Evolutionary conservation across 2,113 vertebrate species (phyloP), one percentile per base, ranked within the genome.

Genomic region (Promerops cafer): DNA sequence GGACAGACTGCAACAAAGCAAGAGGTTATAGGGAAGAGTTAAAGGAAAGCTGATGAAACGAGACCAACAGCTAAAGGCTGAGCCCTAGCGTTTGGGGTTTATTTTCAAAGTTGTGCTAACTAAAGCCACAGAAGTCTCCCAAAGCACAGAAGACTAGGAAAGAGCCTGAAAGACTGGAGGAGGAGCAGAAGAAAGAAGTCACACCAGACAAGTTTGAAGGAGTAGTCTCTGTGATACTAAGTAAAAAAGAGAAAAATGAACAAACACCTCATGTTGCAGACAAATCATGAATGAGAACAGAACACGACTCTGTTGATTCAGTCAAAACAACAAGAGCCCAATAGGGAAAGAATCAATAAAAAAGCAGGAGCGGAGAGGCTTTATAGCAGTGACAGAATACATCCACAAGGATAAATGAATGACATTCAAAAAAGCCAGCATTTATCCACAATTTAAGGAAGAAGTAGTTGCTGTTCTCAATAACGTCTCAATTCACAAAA

Each of bases 271-370:
- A 66, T 66, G 66, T 54, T 72, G 81, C 81, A 90, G 81, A 90
- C 39, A 6, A 85, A 83, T 47, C 87, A 83, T 83, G 82, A 86
- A 90, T 86, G 52, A 93, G 91, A 91, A 90, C 39, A 94, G 69
- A 92, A 78, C 21, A 23, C 1, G 1, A 23, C n/a, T 85, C 74
- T 64, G 87, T 77, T 93, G 90, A 96, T 86, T 88, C 84, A 94
- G 50, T 44, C 74, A 91, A 76, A 91, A 79, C 63, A 89, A 89
- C 82, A 83, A 85, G 86, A 93, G 33, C 33, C 54, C 82, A 83
- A 66, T 0, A 72, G 82, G 63, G 35, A 93, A 96, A 77, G 70
- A 85, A 95, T 94, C 91, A 91, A 89, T 92, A 92, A 90, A 89
- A 93, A 91, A 83, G 49, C 82, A 74, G 39, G 17, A 94, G 65